phyloP scores from a whole-genome alignment of 2,888 invertebrate genomes.

The Drosophila seclusa region DNA sequence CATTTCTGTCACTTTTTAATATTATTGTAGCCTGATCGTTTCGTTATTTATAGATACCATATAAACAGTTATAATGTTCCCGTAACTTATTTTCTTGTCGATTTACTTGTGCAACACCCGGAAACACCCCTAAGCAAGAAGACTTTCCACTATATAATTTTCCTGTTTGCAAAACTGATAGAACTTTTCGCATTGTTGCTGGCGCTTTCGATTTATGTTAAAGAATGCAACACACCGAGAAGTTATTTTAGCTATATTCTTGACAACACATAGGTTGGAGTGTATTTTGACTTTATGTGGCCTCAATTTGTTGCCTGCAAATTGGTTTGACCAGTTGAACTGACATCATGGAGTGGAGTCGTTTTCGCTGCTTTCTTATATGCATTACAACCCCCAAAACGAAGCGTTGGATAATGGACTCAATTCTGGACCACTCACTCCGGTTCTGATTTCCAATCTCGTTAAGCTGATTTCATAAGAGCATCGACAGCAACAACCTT shows the following conservation, averaged over 20 bases:
- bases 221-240: constrained; percentile 69
- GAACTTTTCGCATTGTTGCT: constrained; percentile 54
- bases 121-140: constrained; percentile 39
- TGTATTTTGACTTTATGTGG: constrained; percentile 53
- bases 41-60: constrained; percentile 27
- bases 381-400: constrained; percentile 43
- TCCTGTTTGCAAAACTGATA: constrained; percentile 33
- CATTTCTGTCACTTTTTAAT: neutral
- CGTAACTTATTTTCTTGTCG: constrained; percentile 57
- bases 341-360: constrained; percentile 20
- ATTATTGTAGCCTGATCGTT: constrained; percentile 1
- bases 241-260: constrained; percentile 60
- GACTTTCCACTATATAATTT: constrained; percentile 37
- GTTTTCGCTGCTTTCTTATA: constrained; percentile 18
- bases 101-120: constrained; percentile 55
- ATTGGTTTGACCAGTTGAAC: constrained; percentile 73
- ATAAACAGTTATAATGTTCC: constrained; percentile 25
- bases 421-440: constrained; percentile 18
- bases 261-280: constrained; percentile 26
- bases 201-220: constrained; percentile 61
- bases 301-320: constrained; percentile 73
- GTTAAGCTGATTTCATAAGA: constrained; percentile 79
- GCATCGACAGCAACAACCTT: constrained; percentile 44
- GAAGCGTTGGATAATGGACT: constrained; percentile 39
- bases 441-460: constrained; percentile 73